Conservation (phyloP, 2,888 invertebrate species). For the Drosophila mayaguana region DNA sequence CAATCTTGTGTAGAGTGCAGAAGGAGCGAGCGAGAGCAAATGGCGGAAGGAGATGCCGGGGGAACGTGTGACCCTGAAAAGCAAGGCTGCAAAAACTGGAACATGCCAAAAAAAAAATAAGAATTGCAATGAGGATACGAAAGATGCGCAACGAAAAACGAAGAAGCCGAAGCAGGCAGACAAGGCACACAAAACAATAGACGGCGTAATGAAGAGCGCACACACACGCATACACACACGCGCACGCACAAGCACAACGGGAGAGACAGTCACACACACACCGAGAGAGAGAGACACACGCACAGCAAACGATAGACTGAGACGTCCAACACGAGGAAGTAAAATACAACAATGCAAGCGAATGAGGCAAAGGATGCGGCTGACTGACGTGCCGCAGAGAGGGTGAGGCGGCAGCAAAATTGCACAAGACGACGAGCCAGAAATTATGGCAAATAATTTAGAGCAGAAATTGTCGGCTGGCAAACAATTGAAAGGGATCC, state of each 20-base stretch:
- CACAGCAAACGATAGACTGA: constrained; percentile 31
- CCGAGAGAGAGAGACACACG: neutral
- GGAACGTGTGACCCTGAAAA: constrained; percentile 68
- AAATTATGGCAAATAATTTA: constrained; percentile 83
- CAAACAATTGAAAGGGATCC: constrained; percentile 67
- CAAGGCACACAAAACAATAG: constrained; percentile 65
- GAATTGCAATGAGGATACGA: constrained; percentile 58
- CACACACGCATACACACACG: constrained; percentile 33
- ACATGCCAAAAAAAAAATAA: constrained; percentile 50
- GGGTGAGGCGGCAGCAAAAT: constrained; percentile 38
- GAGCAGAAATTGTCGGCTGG: constrained; percentile 73
- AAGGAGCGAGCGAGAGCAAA: neutral
- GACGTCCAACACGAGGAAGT: constrained; percentile 71
- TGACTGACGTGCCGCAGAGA: constrained; percentile 51
- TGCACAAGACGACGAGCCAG: constrained; percentile 59
- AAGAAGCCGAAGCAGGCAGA: constrained; percentile 35
- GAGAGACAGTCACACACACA: constrained; percentile 30
- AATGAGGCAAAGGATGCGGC: constrained; percentile 64
- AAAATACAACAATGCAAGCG: constrained; percentile 67
- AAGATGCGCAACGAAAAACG: constrained; percentile 29
- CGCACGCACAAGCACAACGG: constrained; percentile 36
- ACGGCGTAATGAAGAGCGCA: constrained; percentile 69
- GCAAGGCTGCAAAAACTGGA: constrained; percentile 71
- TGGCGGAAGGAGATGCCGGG: neutral
- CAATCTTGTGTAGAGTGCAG: constrained; percentile 23